These are phyloP conservation scores for Bombus soroeensis DNA, from an alignment of 1,140 invertebrate genomes.

Conservation along the genomic window DNA sequence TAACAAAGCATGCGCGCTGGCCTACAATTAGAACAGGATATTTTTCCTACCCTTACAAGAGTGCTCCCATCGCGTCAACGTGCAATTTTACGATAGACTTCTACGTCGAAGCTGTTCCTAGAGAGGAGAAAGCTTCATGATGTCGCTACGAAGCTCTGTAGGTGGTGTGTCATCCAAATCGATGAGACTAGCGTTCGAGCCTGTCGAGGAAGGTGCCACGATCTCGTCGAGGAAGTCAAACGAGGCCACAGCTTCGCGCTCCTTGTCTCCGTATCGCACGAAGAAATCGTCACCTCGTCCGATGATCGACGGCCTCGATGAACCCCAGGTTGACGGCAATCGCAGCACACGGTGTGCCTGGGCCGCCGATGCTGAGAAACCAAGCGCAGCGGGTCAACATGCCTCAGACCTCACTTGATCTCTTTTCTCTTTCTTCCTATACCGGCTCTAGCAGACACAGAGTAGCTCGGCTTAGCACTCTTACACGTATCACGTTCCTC, in stretches of 20 bases:
- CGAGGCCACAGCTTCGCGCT: conserved; percentile 89
- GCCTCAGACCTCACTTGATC: conserved; percentile 73
- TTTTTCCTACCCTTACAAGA: conserved; percentile 4
- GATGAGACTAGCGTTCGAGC: conserved; percentile 78
- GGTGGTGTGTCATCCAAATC: conserved; percentile 57
- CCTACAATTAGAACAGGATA: not conserved
- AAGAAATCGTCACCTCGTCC: conserved; percentile 88
- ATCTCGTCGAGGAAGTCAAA: conserved; percentile 91
- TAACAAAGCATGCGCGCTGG: not conserved
- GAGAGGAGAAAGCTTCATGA: conserved; percentile 70
- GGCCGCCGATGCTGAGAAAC: conserved; percentile 84
- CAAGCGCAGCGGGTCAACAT: conserved; percentile 77
- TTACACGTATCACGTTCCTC: conserved; percentile 60
- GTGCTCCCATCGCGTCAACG: not conserved
- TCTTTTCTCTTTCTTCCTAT: conserved; percentile 71
- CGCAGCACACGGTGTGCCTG: conserved; percentile 84
- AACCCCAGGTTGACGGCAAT: conserved; percentile 81
- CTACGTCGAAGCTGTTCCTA: conserved; percentile 44
- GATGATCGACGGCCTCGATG: conserved; percentile 86
- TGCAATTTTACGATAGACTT: not conserved
- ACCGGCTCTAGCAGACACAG: conserved; percentile 76
- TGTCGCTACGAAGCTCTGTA: conserved; percentile 58
- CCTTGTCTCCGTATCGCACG: conserved; percentile 90
- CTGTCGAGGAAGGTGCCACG: conserved; percentile 77
- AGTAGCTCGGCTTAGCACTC: conserved; percentile 78